Evolutionary conservation across 2,888 invertebrate species (phyloP).

Genomic region (Pinctada fucata): DNA sequence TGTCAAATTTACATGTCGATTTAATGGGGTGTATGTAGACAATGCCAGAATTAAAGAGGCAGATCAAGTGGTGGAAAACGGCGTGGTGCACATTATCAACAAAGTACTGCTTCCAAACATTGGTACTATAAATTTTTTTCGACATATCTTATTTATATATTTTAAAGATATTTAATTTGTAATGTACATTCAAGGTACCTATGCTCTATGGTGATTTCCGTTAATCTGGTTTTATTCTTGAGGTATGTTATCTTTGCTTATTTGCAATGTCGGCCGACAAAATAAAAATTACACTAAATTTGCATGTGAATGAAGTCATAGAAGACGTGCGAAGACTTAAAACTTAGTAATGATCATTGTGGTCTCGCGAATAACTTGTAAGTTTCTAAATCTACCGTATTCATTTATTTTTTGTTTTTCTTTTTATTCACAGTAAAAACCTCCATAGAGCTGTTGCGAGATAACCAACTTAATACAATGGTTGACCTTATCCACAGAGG

Average conservation of each 20-base stretch:
- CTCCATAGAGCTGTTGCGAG: slow-evolving; percentile 75
- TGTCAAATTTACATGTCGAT: slow-evolving; percentile 77
- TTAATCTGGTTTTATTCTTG: no score
- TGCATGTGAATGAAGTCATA: no score
- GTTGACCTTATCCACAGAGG: slow-evolving; percentile 76
- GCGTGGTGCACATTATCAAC: slow-evolving; percentile 78
- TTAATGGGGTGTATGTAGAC: slow-evolving; percentile 76
- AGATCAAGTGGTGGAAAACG: slow-evolving; percentile 77
- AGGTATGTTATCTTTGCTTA: no score
- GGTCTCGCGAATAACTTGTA: no score
- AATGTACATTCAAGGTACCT: background rate
- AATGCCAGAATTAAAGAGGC: slow-evolving; percentile 74
- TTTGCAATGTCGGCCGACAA: no score
- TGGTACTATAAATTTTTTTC: slow-evolving; percentile 67
- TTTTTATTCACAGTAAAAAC: slow-evolving; percentile 74
- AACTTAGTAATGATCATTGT: no score
- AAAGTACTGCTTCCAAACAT: slow-evolving; percentile 78
- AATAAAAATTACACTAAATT: no score
- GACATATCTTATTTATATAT: background rate
- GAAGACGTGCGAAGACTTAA: no score
- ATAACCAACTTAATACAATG: slow-evolving; percentile 76
- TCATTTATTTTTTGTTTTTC: background rate
- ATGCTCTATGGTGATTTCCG: background rate
- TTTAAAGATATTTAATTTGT: background rate
- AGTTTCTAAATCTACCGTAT: no score